Conservation (phyloP, 2,888 invertebrate genomes). For the Chymomyza procnemis region DNA sequence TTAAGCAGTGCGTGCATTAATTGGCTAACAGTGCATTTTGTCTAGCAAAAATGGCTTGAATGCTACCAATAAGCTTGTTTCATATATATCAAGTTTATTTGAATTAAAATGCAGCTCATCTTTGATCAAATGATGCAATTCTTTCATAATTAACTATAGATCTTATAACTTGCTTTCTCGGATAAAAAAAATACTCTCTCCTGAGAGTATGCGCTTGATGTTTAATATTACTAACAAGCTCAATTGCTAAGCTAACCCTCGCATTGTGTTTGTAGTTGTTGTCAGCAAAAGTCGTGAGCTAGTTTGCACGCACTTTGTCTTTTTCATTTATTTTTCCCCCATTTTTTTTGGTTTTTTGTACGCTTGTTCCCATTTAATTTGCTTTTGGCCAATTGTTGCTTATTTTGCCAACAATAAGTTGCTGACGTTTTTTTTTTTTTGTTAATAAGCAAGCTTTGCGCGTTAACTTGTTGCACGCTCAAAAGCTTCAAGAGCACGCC, state of each 20-base stretch:
- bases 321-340: neutral
- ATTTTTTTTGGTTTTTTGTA: conserved; percentile 28
- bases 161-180: no score
- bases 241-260: neutral
- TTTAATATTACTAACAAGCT: no score
- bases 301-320: neutral
- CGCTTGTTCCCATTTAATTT: conserved; percentile 44
- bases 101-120: no score
- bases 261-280: neutral
- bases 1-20: no score
- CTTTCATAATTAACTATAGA: no score
- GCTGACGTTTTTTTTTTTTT: conserved; percentile 33
- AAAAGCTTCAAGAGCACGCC: neutral
- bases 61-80: no score
- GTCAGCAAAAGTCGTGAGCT: neutral
- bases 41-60: no score
- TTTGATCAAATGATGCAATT: no score
- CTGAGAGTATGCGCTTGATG: no score
- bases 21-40: no score
- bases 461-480: conserved; percentile 34
- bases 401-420: neutral
- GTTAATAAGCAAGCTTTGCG: conserved; percentile 6
- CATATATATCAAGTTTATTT: no score
- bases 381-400: conserved; percentile 36
- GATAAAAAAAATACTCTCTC: no score